Base-by-base conservation (phyloP, 2,113 vertebrate species). In the Lepus timidus region DNA sequence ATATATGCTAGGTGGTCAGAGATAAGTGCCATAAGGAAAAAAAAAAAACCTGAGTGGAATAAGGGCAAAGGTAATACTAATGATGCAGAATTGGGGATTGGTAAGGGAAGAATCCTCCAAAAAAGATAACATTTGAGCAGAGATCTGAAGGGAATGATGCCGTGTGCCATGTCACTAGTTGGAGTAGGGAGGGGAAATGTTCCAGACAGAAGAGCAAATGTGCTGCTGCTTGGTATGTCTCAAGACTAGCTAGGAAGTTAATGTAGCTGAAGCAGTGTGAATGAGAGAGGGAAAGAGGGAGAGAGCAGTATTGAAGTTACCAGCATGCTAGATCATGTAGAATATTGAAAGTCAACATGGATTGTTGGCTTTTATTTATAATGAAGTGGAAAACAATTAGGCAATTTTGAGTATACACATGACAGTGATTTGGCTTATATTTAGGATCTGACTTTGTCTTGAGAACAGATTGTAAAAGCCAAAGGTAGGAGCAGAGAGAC, bases 391-490 rank as follows among this genome's bases (percentile, higher is more conserved):
- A 20, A 85, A 81, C n/a, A 29, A 55, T 25, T 92, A 82, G 33
- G 78, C 12, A 88, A 13, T 92, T 36, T 81, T 88, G 31, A 91
- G 39, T 86, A 86, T 33, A 88, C 73, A 62, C 13, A 19, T 88
- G 67, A 73, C 1, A 78, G 29, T 86, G 13, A 73, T 80, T 94
- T 92, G 31, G 73, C 51, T 88, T 93, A 73, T 61, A 78, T 90
- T 95, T 96, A 95, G 62, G 68, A 52, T 76, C 49, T 94, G 29
- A 70, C 82, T 90, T 95, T 88, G 49, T 84, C n/a, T 95, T 88
- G 49, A 91, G 68, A 91, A 81, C 44, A 89, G 44, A 80, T 16
- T 17, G 14, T 79, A n/a, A 29, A 55, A 92, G 55, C 29, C 33
- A 85, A 96, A 78, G 73, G 29, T 61, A 80, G 84, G 93, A 93